Evolutionary conservation across 2,888 invertebrate species (phyloP).

Genomic region (Panopea generosa): DNA sequence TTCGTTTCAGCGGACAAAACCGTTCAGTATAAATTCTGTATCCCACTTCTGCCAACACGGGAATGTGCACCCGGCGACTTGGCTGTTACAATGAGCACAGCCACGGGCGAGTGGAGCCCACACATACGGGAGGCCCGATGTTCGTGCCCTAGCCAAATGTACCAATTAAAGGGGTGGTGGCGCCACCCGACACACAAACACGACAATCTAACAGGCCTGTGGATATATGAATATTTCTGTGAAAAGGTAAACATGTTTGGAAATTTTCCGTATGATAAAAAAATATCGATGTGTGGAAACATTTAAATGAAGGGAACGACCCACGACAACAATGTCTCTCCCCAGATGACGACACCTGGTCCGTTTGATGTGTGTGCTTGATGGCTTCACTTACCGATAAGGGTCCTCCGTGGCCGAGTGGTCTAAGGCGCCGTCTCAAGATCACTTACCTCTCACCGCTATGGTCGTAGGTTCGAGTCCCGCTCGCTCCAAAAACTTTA

Average conservation of each 20-base stretch:
- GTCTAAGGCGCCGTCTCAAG: too few species aligned
- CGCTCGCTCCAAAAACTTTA: too few species aligned
- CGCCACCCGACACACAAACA: constrained; percentile 44
- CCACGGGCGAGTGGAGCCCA: constrained; percentile 67
- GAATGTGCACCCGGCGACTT: constrained; percentile 59
- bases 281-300: too few species aligned
- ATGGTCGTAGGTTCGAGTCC: too few species aligned
- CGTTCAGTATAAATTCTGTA: constrained; percentile 71
- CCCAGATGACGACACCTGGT: too few species aligned
- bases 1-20: constrained; percentile 61
- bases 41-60: constrained; percentile 60
- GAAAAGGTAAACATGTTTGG: constrained; percentile 68
- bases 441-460: too few species aligned
- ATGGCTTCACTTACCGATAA: too few species aligned
- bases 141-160: constrained; percentile 62
- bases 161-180: constrained; percentile 69
- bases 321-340: too few species aligned
- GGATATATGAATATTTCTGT: constrained; percentile 72
- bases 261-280: too few species aligned
- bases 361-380: too few species aligned
- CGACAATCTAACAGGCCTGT: constrained; percentile 56
- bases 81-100: constrained; percentile 67
- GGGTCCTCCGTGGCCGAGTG: too few species aligned
- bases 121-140: constrained; percentile 69
- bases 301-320: too few species aligned